Evolutionary conservation across 2,888 invertebrate genomes (phyloP).

Genomic region (Nomada hirtipes): DNA sequence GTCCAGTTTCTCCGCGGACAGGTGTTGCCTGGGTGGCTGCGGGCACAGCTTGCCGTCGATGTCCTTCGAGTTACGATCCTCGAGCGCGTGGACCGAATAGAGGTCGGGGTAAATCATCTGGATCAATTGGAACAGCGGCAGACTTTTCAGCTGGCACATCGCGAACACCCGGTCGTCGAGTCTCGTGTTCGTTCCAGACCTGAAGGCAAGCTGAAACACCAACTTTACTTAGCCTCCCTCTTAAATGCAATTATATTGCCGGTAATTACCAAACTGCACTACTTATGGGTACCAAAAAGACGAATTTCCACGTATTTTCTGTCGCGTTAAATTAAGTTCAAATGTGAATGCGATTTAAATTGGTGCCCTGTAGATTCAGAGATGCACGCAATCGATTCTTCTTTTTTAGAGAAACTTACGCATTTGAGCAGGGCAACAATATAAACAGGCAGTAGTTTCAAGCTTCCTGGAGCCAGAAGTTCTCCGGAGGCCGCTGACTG

Average conservation of each 20-base stretch:
- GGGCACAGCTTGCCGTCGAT: conserved; percentile 85
- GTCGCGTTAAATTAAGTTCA: no score
- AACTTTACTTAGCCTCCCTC: neutral
- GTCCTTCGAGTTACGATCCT: conserved; percentile 85
- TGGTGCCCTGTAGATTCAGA: no score
- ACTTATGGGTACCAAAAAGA: no score
- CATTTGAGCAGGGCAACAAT: conserved; percentile 95
- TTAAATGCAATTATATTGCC: neutral
- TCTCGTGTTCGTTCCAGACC: conserved; percentile 94
- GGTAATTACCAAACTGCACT: no score
- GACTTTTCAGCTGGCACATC: conserved; percentile 96
- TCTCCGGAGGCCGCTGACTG: conserved; percentile 85
- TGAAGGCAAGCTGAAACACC: conserved; percentile 91
- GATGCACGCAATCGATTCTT: no score
- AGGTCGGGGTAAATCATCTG: conserved; percentile 96
- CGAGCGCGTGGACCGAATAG: conserved; percentile 93
- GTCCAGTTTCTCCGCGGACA: conserved; percentile 94
- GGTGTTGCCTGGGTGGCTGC: conserved; percentile 92
- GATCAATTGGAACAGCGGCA: conserved; percentile 92
- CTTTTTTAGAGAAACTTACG: conserved; percentile 85
- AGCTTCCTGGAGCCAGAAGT: conserved; percentile 91
- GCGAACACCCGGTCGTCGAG: conserved; percentile 97
- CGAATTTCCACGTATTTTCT: no score
- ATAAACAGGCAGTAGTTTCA: conserved; percentile 94
- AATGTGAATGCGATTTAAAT: neutral